A percentile compares a stretch with the other conserved stretches of the same genome.
These are phyloP conservation scores for Erannis defoliaria DNA, from an alignment of 2,888 invertebrate genomes.

Conservation along the genomic window DNA sequence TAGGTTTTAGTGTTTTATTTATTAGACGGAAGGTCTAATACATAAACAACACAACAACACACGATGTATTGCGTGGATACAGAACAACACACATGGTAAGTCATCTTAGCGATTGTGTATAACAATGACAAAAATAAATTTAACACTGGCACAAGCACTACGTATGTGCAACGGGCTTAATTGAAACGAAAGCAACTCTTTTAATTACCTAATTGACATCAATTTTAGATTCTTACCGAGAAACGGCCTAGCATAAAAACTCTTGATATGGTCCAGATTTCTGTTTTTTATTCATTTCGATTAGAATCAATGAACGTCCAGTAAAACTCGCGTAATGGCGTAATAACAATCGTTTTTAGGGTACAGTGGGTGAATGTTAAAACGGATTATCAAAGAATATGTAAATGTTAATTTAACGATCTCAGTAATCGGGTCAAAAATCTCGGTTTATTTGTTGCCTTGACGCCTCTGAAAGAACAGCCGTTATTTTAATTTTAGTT, in stretches of 20 bases:
- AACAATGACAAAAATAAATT: no score
- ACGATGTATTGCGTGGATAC: no score
- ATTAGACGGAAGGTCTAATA: no score
- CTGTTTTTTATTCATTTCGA: conserved; percentile 17
- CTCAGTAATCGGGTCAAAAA: conserved; percentile 29
- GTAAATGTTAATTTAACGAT: conserved; percentile 27
- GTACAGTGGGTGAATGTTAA: conserved; percentile 26
- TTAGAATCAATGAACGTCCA: conserved; percentile 16
- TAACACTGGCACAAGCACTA: neutral
- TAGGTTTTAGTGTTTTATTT: no score
- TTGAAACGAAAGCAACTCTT: neutral
- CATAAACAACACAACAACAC: no score
- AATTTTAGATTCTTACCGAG: conserved; percentile 8
- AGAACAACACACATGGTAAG: no score
- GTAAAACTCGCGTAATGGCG: conserved; percentile 17
- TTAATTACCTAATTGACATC: neutral
- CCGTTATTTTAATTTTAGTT: conserved; percentile 12
- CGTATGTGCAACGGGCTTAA: neutral
- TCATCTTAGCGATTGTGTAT: no score
- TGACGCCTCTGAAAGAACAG: conserved; percentile 13
- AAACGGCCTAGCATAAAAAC: conserved; percentile 5
- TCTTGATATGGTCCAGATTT: conserved; percentile 22
- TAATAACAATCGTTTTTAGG: conserved; percentile 28
- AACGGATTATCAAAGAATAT: conserved; percentile 24
- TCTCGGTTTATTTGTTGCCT: conserved; percentile 18